Conservation (phyloP, 2,113 vertebrate species). For the Electrona antarctica region DNA sequence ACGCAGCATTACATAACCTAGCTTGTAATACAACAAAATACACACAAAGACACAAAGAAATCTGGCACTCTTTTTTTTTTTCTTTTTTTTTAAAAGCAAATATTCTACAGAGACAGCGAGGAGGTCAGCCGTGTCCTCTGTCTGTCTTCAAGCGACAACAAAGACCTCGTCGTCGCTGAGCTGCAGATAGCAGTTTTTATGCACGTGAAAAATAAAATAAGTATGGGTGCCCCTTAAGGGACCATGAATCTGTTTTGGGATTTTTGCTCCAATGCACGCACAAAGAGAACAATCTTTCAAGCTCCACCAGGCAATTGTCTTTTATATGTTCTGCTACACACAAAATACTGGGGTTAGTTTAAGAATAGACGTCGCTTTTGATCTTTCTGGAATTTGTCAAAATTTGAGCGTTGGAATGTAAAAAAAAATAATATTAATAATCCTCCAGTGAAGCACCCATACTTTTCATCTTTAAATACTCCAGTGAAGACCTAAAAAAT, state of each 20-base stretch:
- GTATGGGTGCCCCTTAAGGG: conserved; percentile 62
- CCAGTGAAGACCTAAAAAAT: conserved; percentile 73
- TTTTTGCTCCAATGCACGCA: conserved; percentile 33
- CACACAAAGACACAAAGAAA: conserved; percentile 51
- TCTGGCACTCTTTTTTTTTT: conserved; percentile 38
- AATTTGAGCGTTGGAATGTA: conserved; percentile 41
- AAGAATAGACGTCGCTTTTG: conserved; percentile 10
- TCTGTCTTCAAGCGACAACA: conserved; percentile 7
- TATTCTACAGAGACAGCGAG: conserved; percentile 48
- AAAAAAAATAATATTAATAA: not conserved
- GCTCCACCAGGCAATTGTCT: conserved; percentile 30
- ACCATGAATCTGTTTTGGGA: conserved; percentile 30
- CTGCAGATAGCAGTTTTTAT: conserved; percentile 52
- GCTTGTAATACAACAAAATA: conserved; percentile 36
- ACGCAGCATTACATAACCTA: conserved; percentile 36
- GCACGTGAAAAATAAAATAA: conserved; percentile 41
- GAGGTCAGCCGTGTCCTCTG: conserved; percentile 21
- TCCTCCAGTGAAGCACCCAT: conserved; percentile 68
- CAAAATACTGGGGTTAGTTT: conserved; percentile 16
- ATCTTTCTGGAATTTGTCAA: conserved; percentile 17
- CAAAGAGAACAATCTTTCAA: conserved; percentile 17
- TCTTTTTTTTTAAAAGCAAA: conserved; percentile 46
- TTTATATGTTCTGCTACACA: conserved; percentile 26
- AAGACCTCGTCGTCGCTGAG: conserved; percentile 37
- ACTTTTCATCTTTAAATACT: conserved; percentile 66